A percentile compares a stretch with the other conserved stretches of the same genome.
These are phyloP conservation scores for Scaptomyza polygonia DNA, from an alignment of 2,888 invertebrate species.

Conservation along the genomic window DNA sequence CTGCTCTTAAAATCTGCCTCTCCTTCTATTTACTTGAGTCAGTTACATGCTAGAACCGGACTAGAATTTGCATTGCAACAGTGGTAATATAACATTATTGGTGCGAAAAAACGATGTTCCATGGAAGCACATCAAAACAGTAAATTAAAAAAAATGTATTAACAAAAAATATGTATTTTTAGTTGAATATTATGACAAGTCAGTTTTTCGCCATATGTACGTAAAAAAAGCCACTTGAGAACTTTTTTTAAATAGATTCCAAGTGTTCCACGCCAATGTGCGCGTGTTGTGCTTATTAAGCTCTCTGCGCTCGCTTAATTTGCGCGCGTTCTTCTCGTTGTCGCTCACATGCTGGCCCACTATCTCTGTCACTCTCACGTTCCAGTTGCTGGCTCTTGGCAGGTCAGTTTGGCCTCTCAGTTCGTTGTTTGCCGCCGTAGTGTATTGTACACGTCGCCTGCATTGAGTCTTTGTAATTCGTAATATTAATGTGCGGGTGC, in stretches of 20 bases:
- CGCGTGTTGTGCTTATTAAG: slow-evolving; percentile 6
- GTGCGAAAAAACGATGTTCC: background rate
- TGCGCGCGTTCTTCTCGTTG: slow-evolving; percentile 48
- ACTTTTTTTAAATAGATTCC: background rate
- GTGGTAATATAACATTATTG: slow-evolving; percentile 22
- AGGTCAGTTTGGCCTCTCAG: slow-evolving; percentile 47
- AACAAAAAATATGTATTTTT: background rate
- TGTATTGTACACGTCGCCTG: slow-evolving; percentile 61
- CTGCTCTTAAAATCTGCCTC: slow-evolving; percentile 13
- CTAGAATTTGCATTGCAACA: slow-evolving; percentile 19
- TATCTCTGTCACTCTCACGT: slow-evolving; percentile 35
- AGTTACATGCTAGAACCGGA: slow-evolving; percentile 15
- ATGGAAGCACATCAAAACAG: background rate
- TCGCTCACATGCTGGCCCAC: slow-evolving; percentile 29
- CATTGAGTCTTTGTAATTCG: slow-evolving; percentile 28
- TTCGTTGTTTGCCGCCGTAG: slow-evolving; percentile 52
- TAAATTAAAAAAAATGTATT: too few relatives aligned
- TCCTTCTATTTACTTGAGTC: background rate
- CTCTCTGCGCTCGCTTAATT: slow-evolving; percentile 44
- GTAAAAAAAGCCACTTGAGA: background rate
- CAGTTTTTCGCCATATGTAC: background rate
- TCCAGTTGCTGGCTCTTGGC: slow-evolving; percentile 37
- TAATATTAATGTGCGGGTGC: slow-evolving; percentile 27
- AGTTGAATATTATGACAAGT: background rate
- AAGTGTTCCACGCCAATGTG: slow-evolving; percentile 36